A percentile compares a stretch with the other conserved stretches of the same genome.
These are phyloP conservation scores for Diabrotica virgifera DNA, from an alignment of 1,140 invertebrate species.

Conservation along the genomic window DNA sequence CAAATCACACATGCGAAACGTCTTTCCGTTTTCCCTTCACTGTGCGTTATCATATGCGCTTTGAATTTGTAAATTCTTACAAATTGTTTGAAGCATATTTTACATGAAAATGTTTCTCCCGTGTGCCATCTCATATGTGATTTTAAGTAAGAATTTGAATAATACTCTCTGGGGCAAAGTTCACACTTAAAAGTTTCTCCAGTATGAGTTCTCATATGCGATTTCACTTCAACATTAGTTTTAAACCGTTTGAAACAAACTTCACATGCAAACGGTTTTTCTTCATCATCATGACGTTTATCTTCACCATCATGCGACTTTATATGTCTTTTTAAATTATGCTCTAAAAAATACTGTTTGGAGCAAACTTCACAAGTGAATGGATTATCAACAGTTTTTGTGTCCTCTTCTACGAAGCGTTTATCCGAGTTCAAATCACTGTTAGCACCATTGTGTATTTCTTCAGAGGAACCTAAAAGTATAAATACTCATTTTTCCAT, in stretches of 20 bases:
- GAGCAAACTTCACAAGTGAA: conserved; percentile 6
- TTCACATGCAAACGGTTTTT: neutral
- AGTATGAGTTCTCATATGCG: too few species aligned
- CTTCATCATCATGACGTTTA: neutral
- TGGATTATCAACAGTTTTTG: too few species aligned
- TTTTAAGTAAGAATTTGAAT: conserved; percentile 39
- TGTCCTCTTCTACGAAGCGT: too few species aligned
- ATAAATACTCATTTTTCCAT: neutral
- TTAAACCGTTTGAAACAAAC: conserved; percentile 3
- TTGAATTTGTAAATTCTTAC: too few species aligned
- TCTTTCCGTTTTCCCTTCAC: conserved; percentile 68
- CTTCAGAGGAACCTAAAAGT: too few species aligned
- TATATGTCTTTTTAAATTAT: neutral
- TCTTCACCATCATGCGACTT: neutral
- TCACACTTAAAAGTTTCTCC: conserved; percentile 31
- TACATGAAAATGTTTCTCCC: too few species aligned
- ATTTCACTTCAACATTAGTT: neutral
- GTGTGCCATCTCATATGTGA: conserved; percentile 60
- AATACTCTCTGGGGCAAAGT: conserved; percentile 22
- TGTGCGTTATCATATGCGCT: conserved; percentile 53
- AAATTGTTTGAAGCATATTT: too few species aligned
- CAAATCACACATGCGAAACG: conserved; percentile 68
- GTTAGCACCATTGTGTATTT: neutral
- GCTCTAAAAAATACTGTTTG: neutral
- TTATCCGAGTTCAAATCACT: too few species aligned